Percentiles rank a stretch among this genome's conserved stretches.
Evolutionary conservation across 1,140 invertebrate genomes (phyloP).

Genomic region (Ceratina australensis): DNA sequence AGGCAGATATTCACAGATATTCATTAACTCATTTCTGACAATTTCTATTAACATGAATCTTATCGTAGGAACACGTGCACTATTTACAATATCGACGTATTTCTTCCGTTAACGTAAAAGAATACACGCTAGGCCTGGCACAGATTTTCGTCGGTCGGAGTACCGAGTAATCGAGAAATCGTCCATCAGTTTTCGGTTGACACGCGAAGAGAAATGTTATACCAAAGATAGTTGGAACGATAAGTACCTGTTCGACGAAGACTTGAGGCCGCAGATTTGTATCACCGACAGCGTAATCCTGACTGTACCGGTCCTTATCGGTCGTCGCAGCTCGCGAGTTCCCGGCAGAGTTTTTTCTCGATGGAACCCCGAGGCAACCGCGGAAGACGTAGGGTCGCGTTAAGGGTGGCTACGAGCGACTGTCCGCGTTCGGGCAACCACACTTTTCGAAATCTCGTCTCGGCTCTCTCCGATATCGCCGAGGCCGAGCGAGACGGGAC

Average conservation of each 20-base stretch:
- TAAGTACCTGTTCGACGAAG: constrained; percentile 14
- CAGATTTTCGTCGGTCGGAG: no score
- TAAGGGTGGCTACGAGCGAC: constrained; percentile 59
- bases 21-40: no score
- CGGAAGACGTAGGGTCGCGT: constrained; percentile 25
- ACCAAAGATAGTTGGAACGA: background rate
- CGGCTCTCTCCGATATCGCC: constrained; percentile 5
- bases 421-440: constrained; percentile 51
- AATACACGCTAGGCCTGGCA: no score
- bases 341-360: background rate
- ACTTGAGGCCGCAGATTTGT: background rate
- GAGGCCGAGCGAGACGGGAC: background rate
- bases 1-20: no score
- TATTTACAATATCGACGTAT: no score
- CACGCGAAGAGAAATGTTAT: no score
- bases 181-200: no score
- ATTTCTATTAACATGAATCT: no score
- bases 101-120: no score
- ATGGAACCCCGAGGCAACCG: background rate
- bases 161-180: no score
- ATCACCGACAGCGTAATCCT: background rate
- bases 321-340: background rate
- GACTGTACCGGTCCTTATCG: no score
- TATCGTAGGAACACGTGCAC: no score
- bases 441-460: constrained; percentile 32